Conservation (phyloP, 1,140 invertebrate genomes). For the Neotoxoptera formosana region DNA sequence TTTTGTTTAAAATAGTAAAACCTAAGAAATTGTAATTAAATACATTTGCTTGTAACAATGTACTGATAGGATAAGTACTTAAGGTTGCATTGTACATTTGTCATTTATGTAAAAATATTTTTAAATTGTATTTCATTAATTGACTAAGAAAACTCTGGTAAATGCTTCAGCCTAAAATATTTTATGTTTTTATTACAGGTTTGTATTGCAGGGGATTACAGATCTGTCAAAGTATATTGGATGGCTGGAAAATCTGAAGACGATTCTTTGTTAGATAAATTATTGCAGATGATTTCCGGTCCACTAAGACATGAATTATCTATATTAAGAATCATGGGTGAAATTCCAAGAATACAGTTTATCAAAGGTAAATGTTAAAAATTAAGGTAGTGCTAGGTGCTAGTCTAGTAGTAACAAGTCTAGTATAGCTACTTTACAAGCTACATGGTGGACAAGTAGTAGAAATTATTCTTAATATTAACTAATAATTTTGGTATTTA, state of each 20-base stretch:
- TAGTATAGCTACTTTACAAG: background rate
- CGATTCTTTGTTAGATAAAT: constrained; percentile 66
- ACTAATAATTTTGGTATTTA: constrained; percentile 59
- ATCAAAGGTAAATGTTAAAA: constrained; percentile 67
- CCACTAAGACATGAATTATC: constrained; percentile 73
- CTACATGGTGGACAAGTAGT: background rate
- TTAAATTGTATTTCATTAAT: background rate
- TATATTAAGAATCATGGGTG: constrained; percentile 73
- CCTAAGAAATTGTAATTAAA: background rate
- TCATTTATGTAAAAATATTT: background rate
- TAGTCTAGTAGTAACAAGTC: background rate
- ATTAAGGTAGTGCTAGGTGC: background rate
- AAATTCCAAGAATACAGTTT: constrained; percentile 75
- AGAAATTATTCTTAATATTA: constrained; percentile 9
- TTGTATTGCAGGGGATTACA: constrained; percentile 71
- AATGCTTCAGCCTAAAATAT: background rate
- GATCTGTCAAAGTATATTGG: constrained; percentile 75
- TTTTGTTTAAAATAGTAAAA: background rate
- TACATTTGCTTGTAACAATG: background rate
- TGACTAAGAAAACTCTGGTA: background rate
- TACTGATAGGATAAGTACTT: background rate
- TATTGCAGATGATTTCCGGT: constrained; percentile 68
- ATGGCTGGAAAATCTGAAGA: constrained; percentile 66
- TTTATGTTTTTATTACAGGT: constrained; percentile 65
- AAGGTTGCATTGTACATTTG: background rate